Evolutionary conservation across 2,888 invertebrate species (phyloP).

Genomic region (Gryllus longicercus): DNA sequence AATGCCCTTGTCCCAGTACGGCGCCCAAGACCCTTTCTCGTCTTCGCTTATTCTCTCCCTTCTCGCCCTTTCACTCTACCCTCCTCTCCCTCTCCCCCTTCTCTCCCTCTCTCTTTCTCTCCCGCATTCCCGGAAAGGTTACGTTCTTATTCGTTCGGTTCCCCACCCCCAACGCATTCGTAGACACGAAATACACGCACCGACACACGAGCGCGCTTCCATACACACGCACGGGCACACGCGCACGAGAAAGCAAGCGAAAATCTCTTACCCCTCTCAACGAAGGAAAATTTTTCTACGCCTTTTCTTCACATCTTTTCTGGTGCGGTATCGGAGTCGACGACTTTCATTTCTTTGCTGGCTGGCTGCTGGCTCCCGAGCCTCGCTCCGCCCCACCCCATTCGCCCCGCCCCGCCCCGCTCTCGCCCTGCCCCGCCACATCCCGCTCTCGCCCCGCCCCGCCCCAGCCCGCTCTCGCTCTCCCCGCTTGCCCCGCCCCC

Average conservation of each 20-base stretch:
- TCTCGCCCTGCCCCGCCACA: too few relatives aligned
- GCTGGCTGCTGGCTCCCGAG: neutral
- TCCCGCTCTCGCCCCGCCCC: neutral
- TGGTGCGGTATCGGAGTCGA: conserved; percentile 28
- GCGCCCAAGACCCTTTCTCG: neutral
- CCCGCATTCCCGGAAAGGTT: conserved; percentile 23
- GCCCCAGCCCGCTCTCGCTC: too few relatives aligned
- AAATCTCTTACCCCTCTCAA: conserved; percentile 28
- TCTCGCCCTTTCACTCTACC: conserved; percentile 25
- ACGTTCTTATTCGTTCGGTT: neutral
- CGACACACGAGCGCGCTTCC: too few relatives aligned
- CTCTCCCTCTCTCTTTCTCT: conserved; percentile 28
- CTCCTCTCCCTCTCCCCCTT: conserved; percentile 20
- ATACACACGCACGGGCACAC: too few relatives aligned
- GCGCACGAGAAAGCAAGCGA: neutral
- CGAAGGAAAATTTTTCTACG: conserved; percentile 30
- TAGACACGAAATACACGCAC: too few relatives aligned
- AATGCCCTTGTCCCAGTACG: conserved; percentile 27
- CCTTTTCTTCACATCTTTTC: conserved; percentile 28
- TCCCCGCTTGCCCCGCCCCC: too few relatives aligned
- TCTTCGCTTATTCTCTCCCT: neutral
- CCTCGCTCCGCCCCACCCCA: neutral
- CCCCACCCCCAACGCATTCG: neutral
- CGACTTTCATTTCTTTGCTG: conserved; percentile 28
- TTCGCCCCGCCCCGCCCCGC: neutral